phyloP scores from a whole-genome alignment of 2,113 vertebrate genomes.

The Macaca fascicularis region DNA sequence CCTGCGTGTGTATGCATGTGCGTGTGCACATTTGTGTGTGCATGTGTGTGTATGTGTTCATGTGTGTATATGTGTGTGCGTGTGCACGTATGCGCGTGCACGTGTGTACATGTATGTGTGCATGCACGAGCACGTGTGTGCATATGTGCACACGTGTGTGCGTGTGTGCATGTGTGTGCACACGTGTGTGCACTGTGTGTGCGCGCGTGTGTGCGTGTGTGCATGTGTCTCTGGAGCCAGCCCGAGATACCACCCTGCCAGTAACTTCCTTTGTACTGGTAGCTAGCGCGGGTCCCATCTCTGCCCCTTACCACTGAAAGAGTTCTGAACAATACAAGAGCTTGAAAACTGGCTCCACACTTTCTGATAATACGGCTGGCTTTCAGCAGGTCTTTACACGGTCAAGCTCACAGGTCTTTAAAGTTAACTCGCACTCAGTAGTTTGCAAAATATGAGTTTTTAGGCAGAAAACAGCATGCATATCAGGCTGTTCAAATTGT shows the following conservation, averaged over 20 bases:
- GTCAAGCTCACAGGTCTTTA: neutral
- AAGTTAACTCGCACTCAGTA: neutral
- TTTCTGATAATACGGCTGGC: fast-evolving
- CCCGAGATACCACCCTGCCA: fast-evolving
- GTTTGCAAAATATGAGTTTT: neutral
- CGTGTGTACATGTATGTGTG: too few relatives aligned
- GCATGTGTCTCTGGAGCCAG: neutral
- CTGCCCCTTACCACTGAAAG: neutral
- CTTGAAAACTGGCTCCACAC: fast-evolving
- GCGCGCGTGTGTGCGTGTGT: too few relatives aligned
- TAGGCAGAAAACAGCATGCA: neutral
- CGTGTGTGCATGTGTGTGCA: too few relatives aligned
- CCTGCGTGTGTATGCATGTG: too few relatives aligned
- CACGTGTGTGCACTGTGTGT: too few relatives aligned
- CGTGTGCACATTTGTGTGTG: too few relatives aligned
- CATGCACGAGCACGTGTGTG: fast-evolving
- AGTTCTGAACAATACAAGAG: neutral
- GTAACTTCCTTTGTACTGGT: neutral
- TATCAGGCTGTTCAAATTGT: neutral
- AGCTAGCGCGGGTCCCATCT: neutral
- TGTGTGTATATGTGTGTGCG: too few relatives aligned
- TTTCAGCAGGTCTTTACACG: fast-evolving
- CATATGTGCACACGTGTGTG: too few relatives aligned
- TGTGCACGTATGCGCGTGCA: too few relatives aligned
- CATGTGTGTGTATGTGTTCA: fast-evolving